Base-by-base conservation (phyloP, 2,888 invertebrate genomes). In the Galeopsomyia nigrocyanea region DNA sequence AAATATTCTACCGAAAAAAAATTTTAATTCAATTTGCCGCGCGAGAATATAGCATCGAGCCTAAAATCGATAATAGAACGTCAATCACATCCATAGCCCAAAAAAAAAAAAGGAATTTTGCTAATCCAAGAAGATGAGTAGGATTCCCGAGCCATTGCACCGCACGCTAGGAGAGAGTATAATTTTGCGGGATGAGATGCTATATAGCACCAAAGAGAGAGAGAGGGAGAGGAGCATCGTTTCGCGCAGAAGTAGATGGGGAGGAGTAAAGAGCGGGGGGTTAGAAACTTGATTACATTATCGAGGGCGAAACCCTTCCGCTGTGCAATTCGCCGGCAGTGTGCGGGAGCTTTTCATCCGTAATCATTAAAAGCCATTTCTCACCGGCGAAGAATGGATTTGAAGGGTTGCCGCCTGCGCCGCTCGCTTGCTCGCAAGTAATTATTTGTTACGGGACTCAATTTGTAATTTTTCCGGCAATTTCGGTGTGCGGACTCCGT, bases 211-310 rank as follows among this genome's bases (percentile, higher is more conserved):
- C 39, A 39, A 5, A 26, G 26, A 26, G 26, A 26, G 26, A 26
- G 26, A 26, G 26, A 26, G 26, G 5, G 26, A 26, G 39, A 39
- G 39, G 10, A 39, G 39, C 39, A 39, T 39, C 10, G 39, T 39
- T 39, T 39, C 39, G 39, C 5, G 39, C 26, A 26, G 39, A 13
- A 39, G 39, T 10, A 39, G 31, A n/a, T n/a, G n/a, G n/a, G n/a
- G n/a, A n/a, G n/a, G n/a, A n/a, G n/a, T n/a, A n/a, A n/a, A n/a
- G 39, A 46, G 60, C 26, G 50, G 19, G 58, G 56, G 71, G 64
- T 19, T 71, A 57, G 73, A 72, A 72, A 69, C 71, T 39, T 75
- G 75, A 75, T 75, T 75, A 75, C 72, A 75, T 75, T 72, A 75
- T 75, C 71, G 67, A 64, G 26, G 60, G 51, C 39, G 49, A 63